phyloP scores from a whole-genome alignment of 2,113 vertebrate genomes.

The Argyrosomus japonicus region DNA sequence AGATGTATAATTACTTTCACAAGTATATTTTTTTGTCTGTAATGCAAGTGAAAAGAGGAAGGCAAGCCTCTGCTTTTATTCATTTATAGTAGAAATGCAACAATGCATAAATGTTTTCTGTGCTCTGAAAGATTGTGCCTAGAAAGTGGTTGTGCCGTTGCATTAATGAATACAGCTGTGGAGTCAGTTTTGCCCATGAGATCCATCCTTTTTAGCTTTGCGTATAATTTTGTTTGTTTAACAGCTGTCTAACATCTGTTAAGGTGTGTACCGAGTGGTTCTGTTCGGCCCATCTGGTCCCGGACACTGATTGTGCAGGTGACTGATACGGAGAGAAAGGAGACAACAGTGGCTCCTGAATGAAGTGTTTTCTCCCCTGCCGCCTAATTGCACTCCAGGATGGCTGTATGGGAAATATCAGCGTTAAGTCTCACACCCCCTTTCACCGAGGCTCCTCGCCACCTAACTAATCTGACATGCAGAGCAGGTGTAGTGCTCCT shows the following conservation, averaged over 20 bases:
- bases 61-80: neutral
- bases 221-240: neutral
- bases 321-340: constrained; percentile 28
- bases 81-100: neutral
- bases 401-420: constrained; percentile 5
- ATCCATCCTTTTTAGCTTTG: neutral
- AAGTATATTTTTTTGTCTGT: neutral
- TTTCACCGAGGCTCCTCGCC: constrained; percentile 23
- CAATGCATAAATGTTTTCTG: neutral
- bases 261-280: neutral
- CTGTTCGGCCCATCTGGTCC: constrained; percentile 2
- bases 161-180: neutral
- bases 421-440: constrained; percentile 18
- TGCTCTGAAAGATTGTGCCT: neutral
- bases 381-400: neutral
- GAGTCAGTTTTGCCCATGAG: neutral
- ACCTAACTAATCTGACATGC: constrained; percentile 37
- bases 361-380: neutral
- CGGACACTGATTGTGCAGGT: neutral
- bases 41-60: neutral
- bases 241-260: constrained; percentile 27
- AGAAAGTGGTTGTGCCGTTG: neutral
- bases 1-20: neutral
- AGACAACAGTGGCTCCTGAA: neutral
- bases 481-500: constrained; percentile 36